Conservation (phyloP, 2,797 vertebrate species). For the Phataginus tricuspis region DNA sequence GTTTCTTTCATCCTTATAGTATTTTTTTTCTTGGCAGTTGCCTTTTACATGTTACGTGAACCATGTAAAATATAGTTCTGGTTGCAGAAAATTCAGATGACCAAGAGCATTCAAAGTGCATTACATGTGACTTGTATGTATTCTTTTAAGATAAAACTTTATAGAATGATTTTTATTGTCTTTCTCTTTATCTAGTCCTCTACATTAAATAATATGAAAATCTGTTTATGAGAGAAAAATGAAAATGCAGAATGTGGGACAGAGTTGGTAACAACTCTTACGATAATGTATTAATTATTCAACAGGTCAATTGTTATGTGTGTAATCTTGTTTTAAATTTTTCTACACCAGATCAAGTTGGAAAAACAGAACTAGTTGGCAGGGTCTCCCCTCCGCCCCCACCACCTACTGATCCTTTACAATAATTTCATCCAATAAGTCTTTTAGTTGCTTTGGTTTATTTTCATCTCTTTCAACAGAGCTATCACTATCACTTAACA, state of each 20-base stretch:
- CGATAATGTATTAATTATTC: slow-evolving; percentile 2
- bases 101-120: background rate
- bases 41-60: background rate
- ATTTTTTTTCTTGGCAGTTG: background rate
- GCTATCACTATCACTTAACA: background rate
- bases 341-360: background rate
- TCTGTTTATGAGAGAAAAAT: background rate
- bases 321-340: background rate
- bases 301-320: background rate
- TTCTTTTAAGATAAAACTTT: background rate
- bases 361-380: background rate
- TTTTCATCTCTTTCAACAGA: background rate
- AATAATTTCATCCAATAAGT: background rate
- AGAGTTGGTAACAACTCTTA: background rate
- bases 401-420: background rate
- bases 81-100: slow-evolving; percentile 1
- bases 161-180: background rate
- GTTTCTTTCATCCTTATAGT: background rate
- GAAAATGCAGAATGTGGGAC: background rate
- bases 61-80: background rate
- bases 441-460: background rate
- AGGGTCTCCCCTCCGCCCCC: background rate
- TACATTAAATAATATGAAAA: background rate
- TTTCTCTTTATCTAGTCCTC: background rate
- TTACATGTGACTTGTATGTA: background rate